Conservation (phyloP, 2,797 vertebrate genomes). For the Myotis myotis region DNA sequence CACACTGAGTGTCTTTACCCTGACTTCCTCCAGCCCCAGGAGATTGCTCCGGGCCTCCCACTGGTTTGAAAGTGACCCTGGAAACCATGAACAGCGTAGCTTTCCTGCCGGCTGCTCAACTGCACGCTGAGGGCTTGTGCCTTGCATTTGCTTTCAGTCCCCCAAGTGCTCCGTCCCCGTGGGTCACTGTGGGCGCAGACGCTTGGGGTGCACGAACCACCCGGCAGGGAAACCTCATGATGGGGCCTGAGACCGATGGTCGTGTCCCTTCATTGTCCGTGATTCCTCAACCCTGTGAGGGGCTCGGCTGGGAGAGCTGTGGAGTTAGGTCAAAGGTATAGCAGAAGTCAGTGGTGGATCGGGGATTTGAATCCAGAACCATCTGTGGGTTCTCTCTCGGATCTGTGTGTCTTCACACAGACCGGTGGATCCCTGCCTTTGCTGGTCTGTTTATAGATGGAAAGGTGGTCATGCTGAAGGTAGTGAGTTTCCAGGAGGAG, state of each 20-base stretch:
- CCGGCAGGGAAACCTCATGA: no score
- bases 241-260: no score
- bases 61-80: background rate
- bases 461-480: background rate
- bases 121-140: no score
- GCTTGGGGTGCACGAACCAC: no score
- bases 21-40: background rate
- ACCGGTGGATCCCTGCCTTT: background rate
- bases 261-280: no score
- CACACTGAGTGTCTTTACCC: background rate
- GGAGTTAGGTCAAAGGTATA: fast-evolving
- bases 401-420: fast-evolving
- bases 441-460: background rate
- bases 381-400: background rate
- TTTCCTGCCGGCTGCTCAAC: no score
- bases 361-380: background rate
- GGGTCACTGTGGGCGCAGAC: no score
- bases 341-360: background rate
- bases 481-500: background rate
- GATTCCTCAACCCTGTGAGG: background rate
- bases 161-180: no score
- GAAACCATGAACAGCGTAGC: no score
- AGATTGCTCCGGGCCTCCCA: background rate
- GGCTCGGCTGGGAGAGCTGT: fast-evolving
- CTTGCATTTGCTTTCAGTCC: no score